Base-by-base conservation (phyloP, 2,888 invertebrate species). In the Agrypnus murinus region DNA sequence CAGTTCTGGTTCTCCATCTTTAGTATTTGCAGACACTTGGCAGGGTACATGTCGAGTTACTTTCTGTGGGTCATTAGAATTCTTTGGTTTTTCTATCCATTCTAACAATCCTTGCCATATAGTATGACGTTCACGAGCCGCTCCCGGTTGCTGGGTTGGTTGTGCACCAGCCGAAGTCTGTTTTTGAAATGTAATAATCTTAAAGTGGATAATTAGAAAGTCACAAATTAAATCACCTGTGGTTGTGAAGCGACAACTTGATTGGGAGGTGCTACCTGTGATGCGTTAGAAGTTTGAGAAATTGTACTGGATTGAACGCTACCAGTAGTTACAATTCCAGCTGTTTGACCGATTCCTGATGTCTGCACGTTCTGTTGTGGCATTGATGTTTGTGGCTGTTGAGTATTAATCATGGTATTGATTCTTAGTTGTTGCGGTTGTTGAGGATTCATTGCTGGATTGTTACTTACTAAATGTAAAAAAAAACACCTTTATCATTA, bases 21-120 rank as follows among this genome's bases (percentile, higher is more conserved):
- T 92, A 0, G 90, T 89, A 77, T 90, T 86, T 77, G 90, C 88
- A 75, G 91, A 89, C 73, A 97, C 92, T 83, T 94, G 90, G 86
- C 96, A 95, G 1, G 92, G 92, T 12, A 95, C 90, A 69, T 92
- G 91, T 69, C 93, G 88, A 0, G 91, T 89, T 57, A 92, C 88
- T 85, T 95, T 95, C 80, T 92, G 92, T 77, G 92, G 91, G 81
- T 95, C 95, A 0, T 90, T 88, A 0, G 92, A 89, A 75, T 88
- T 89, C 84, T 95, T 96, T 2, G 92, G 91, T 84, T 97, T 97
- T 83, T 97, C 97, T 82, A 95, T 93, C 96, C 97, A 97, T 85
- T 98, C 97, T 36, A 98, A 87, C 15, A 93, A 88, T 0, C 97
- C 97, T 45, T 84, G 84, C 86, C 86, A 86, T 77, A 92, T 91